These are phyloP conservation scores for Mesochorus sp. DNA, from an alignment of 2,888 invertebrate species.

Conservation along the genomic window DNA sequence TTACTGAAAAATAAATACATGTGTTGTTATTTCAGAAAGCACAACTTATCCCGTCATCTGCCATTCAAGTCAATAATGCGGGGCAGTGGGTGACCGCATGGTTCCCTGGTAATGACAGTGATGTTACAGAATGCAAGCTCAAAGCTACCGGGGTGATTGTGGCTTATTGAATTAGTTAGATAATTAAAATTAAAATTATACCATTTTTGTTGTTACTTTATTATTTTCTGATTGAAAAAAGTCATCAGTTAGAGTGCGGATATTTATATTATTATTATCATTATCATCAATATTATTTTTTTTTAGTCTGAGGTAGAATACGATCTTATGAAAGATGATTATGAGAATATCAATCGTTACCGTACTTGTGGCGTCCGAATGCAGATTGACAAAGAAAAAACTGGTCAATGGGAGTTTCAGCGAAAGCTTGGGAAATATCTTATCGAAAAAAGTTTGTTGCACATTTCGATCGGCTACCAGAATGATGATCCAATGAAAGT, in stretches of 20 bases:
- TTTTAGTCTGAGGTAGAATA: neutral
- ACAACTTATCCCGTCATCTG: neutral
- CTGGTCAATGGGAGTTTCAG: constrained; percentile 57
- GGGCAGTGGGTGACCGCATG: constrained; percentile 34
- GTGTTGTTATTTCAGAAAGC: constrained; percentile 7
- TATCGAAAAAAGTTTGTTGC: neutral
- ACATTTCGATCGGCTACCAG: neutral
- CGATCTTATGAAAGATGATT: constrained; percentile 14
- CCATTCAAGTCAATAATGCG: neutral
- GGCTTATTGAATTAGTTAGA: no score
- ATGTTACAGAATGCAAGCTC: constrained; percentile 33
- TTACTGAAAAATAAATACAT: neutral
- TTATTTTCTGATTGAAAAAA: no score
- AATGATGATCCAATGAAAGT: neutral
- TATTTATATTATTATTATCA: no score
- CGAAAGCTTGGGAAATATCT: constrained; percentile 28
- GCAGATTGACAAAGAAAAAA: constrained; percentile 25
- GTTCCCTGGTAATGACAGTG: constrained; percentile 22
- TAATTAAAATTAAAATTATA: no score
- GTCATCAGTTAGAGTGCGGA: no score
- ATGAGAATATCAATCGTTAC: constrained; percentile 45
- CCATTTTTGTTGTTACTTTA: no score
- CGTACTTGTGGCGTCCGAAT: constrained; percentile 67
- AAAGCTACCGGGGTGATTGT: constrained; percentile 7
- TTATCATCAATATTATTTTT: neutral